Base-by-base conservation (phyloP, 2,113 vertebrate genomes). In the Alethe castanea region DNA sequence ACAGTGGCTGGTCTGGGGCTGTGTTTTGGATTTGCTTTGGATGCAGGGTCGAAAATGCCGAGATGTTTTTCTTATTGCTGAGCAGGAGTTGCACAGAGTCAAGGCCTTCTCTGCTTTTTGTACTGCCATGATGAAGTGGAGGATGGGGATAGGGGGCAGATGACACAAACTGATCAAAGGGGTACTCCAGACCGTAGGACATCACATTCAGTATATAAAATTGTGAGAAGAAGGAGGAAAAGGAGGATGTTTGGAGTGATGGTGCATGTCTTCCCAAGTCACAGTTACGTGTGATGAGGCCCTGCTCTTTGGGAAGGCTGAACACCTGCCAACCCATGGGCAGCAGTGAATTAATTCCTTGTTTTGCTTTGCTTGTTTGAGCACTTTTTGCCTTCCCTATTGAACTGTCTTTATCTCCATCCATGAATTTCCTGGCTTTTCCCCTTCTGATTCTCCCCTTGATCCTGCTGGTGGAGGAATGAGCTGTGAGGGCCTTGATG, bases 91-190 rank as follows among this genome's bases (percentile, higher is more conserved):
- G 5, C 25, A 20, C 19, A 50, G 20, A 42, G 36, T 17, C 71
- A 59, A 57, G 31, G 35, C 31, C 50, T 64, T 24, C 40, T 47
- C 70, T 65, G 59, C 23, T 29, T 40, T 65, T n/a, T 29, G 35
- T n/a, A 7, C 29, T 56, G 35, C 35, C 33, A 48, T 0, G 0
- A 17, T n/a, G 22, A 17, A 26, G 8, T 14, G 35, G 29, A 48
- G 24, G 15, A n/a, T 35, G n/a, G 28, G 59, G 42, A 14, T 48
- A 5, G 23, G 15, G 15, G 35, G 29, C 35, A 66, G 52, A 19
- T 14, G 52, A 35, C 25, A 28, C 19, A 66, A 35, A 35, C 31
- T 31, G 60, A 57, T 31, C 35, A n/a, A 35, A 57, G 9, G 15
- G 8, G 3, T 25, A 31, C 31, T 45, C 38, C 81, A 64, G 22